A percentile compares a stretch with the other conserved stretches of the same genome.
These are phyloP conservation scores for Leptobrachium ailaonicum DNA, from an alignment of 2,113 vertebrate species.

Conservation along the genomic window DNA sequence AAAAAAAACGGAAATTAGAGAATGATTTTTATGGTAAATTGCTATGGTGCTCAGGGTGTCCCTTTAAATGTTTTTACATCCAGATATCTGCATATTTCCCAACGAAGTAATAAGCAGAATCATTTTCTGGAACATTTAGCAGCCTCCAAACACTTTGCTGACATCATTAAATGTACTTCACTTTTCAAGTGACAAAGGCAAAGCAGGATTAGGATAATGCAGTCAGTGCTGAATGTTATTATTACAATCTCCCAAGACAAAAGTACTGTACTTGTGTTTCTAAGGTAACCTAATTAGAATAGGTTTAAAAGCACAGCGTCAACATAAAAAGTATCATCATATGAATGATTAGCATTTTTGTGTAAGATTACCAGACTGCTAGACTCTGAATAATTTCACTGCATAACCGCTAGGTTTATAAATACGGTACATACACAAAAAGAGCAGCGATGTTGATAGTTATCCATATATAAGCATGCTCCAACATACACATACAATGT, in stretches of 20 bases:
- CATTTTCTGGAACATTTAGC: constrained; percentile 1
- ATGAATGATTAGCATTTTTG: constrained; percentile 7
- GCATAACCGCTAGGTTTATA: too few relatives aligned
- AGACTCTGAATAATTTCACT: too few relatives aligned
- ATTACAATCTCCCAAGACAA: constrained; percentile 10
- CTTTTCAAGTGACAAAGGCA: constrained; percentile 13
- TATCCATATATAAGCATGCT: too few relatives aligned
- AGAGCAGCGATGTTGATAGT: too few relatives aligned
- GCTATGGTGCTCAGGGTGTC: neutral
- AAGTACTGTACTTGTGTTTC: constrained; percentile 22
- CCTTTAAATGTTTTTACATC: neutral
- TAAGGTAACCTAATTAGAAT: constrained; percentile 29
- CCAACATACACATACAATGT: too few relatives aligned
- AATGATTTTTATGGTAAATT: neutral
- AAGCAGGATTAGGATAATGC: constrained; percentile 13
- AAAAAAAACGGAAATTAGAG: too few relatives aligned
- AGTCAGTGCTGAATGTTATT: constrained; percentile 3
- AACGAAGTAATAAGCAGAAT: neutral
- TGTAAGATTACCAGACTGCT: neutral
- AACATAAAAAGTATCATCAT: constrained; percentile 6
- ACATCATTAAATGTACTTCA: constrained; percentile 9
- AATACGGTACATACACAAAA: too few relatives aligned
- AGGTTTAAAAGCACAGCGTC: constrained; percentile 2
- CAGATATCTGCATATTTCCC: neutral
- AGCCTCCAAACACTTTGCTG: neutral